Base-by-base conservation (phyloP, 2,797 vertebrate species). In the Gephyroberyx darwinii region DNA sequence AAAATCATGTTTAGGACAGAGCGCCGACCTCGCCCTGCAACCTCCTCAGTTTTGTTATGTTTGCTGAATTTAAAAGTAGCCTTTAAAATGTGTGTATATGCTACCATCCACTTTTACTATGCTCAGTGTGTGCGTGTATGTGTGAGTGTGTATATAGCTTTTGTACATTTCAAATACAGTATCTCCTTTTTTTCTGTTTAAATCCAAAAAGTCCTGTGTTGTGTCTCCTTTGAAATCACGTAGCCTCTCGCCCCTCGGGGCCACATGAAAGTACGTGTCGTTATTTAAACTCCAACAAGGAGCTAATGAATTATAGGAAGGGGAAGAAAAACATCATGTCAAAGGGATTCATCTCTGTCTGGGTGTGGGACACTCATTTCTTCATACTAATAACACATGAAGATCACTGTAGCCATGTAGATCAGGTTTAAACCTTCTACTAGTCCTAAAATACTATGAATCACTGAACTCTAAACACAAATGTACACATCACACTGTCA, bases 81-180 rank as follows among this genome's bases (percentile, higher is more conserved):
- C 80, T 89, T 90, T 83, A 59, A 83, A 77, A 82, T 83, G 78
- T 88, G 71, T 83, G 71, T 85, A 84, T 88, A 78, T 80, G 82
- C 77, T 81, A 74, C 80, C 71, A 77, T 90, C 84, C 75, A 82
- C 77, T 84, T 86, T 86, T 93, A 91, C 93, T 91, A 89, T 83
- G 88, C 90, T 93, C 90, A 88, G 67, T 81, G 57, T 81, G 85
- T 77, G 62, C 37, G 39, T 67, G 69, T 62, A 79, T 45, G 69
- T 64, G 77, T 65, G 63, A 22, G 64, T 66, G 67, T 88, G 88
- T 97, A 95, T 94, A 96, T 95, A 97, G 91, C 87, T 96, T 97
- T 98, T 98, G 96, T 97, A 98, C 95, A 98, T 97, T 93, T 93
- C 95, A 92, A 94, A 94, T 94, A 93, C 95, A 95, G 87, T 92